Base-by-base conservation (phyloP, 2,797 vertebrate species). In the Astyanax mexicanus region DNA sequence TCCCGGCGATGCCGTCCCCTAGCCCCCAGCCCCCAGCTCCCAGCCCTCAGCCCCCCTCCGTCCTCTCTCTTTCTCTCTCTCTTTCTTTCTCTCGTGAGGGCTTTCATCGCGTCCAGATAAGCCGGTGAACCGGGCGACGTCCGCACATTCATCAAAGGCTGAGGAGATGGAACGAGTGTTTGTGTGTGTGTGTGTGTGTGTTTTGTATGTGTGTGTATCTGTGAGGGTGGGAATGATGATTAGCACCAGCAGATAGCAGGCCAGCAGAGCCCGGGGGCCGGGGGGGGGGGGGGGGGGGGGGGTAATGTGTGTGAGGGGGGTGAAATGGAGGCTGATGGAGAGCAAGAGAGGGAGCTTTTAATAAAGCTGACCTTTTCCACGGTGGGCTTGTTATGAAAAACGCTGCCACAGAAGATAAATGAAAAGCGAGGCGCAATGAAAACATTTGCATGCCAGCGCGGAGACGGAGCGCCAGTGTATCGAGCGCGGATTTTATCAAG, bases 321-420 rank as follows among this genome's bases (percentile, higher is more conserved):
- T 35, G 27, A 35, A 54, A 35, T 65, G 45, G 40, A 60, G 62
- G 44, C 35, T 27, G 55, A 47, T 27, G 73, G 57, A 47, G 72
- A 80, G 32, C 21, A 64, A 75, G 40, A 74, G 65, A 61, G 38
- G 75, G 45, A 69, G 47, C 69, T 77, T 77, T 83, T 78, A 80
- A 83, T 80, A 80, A 79, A 79, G 69, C 62, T 88, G 86, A 86
- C 88, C 80, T 89, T 88, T 87, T 69, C 72, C 40, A 35, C 45
- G 51, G 10, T 54, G 21, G 7, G 69, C 81, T 82, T 81, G 79
- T 87, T 84, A 70, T 37, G 67, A 58, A 74, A 75, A 52, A 81
- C 75, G 73, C 77, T 75, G 42, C 45, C 67, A 68, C 35, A 6
- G 15, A 65, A 64, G 55, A 83, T 75, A 54, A 72, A 80, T 72